Evolutionary conservation across 2,113 vertebrate species (phyloP), one percentile per base, ranked within the genome.

Genomic region (Coturnix japonica): DNA sequence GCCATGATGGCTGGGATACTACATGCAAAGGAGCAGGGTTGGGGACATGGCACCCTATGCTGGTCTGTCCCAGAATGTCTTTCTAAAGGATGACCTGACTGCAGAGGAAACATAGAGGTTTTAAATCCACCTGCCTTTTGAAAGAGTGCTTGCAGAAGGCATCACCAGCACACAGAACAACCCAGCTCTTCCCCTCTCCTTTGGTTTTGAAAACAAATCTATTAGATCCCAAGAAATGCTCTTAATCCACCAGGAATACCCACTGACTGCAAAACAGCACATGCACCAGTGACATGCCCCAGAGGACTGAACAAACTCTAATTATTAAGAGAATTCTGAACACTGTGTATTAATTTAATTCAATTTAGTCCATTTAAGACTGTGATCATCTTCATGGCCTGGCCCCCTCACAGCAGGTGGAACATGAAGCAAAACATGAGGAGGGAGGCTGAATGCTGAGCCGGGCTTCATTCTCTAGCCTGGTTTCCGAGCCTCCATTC

Each of bases 11-110:
- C 31, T 57, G 30, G 54, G 18, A 19, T 17, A 31, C 30, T 31
- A 30, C 18, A 20, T 7, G 54, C 19, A 19, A 19, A n/a, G 54
- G 18, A 57, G 54, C 18, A n/a, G 30, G n/a, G 54, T 18, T 56
- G 28, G 37, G 13, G 85, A 30, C 3, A 2, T 1, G 0, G 35
- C 21, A 18, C 51, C 20, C 3, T 2, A 26, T 2, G 1, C 63
- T n/a, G 10, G 33, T 44, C 49, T 77, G 43, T 44, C 51, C 61
- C 57, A 72, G 56, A 67, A 19, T 0, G 0, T 5, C 35, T 6
- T 85, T 57, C 11, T 72, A 80, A 80, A 87, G 54, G 28, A 39
- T 31, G n/a, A 85, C 35, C 39, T 28, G 3, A 3, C 2, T 18
- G 73, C 43, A 75, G 33, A 31, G 7, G 11, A 67, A 90, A 88